These are phyloP conservation scores for Drosophila asahinai DNA, from an alignment of 1,140 invertebrate species.

Conservation along the genomic window DNA sequence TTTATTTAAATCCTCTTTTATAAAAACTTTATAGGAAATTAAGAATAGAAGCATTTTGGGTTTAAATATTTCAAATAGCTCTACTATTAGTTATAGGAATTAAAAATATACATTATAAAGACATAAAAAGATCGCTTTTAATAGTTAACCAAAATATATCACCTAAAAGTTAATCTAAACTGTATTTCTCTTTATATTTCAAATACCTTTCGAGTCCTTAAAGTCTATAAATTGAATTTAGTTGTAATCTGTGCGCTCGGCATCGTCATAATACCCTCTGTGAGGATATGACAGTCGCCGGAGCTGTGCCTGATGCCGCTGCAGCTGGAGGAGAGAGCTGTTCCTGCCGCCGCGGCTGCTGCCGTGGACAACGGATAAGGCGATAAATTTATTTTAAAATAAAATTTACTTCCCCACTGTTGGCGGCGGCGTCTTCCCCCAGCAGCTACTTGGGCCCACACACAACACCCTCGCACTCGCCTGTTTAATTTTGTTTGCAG, in stretches of 20 bases:
- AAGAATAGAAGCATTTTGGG: too few relatives aligned
- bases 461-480: constrained; percentile 21
- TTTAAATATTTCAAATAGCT: too few relatives aligned
- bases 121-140: too few relatives aligned
- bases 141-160: too few relatives aligned
- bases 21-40: too few relatives aligned
- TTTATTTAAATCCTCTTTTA: too few relatives aligned
- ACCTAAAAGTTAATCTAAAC: neutral
- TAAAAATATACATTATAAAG: too few relatives aligned
- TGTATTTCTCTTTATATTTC: neutral
- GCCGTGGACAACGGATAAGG: constrained; percentile 82
- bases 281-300: constrained; percentile 16
- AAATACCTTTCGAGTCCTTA: constrained; percentile 5
- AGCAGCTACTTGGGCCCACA: constrained; percentile 7
- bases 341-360: constrained; percentile 65
- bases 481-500: constrained; percentile 82
- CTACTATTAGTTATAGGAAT: too few relatives aligned
- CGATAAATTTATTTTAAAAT: constrained; percentile 84
- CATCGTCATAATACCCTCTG: constrained; percentile 1
- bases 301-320: constrained; percentile 43
- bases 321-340: constrained; percentile 22
- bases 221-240: constrained; percentile 12
- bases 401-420: constrained; percentile 81
- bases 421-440: constrained; percentile 24
- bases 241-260: neutral